Conservation (phyloP, 2,113 vertebrate species). For the Notothenia coriiceps region DNA sequence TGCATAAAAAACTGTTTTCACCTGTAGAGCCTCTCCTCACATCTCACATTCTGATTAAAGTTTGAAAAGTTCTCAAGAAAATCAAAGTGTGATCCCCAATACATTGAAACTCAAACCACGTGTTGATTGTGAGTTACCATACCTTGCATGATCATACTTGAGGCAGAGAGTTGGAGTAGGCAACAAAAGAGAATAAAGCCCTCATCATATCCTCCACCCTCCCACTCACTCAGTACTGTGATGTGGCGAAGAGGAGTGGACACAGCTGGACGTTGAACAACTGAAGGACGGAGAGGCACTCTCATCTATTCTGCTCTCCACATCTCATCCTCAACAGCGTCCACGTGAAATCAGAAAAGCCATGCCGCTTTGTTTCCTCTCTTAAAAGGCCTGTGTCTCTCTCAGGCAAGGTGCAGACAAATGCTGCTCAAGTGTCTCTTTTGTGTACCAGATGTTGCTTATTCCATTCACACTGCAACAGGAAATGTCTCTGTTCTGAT, state of each 20-base stretch:
- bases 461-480: not conserved
- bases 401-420: conserved; percentile 5
- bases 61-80: not conserved
- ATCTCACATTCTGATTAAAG: too few species aligned
- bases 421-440: conserved; percentile 4
- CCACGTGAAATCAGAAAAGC: conserved; percentile 23
- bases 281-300: conserved; percentile 30
- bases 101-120: not conserved
- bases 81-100: not conserved
- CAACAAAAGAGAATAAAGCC: conserved; percentile 1
- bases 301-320: conserved; percentile 21
- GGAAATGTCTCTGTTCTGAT: not conserved
- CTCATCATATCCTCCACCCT: conserved; percentile 17
- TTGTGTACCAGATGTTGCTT: not conserved
- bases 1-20: too few species aligned
- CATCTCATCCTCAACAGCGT: not conserved
- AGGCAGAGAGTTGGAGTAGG: not conserved
- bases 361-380: conserved; percentile 16
- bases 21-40: too few species aligned
- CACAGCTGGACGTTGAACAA: conserved; percentile 52
- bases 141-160: not conserved
- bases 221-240: not conserved
- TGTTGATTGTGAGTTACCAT: conserved; percentile 4
- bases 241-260: conserved; percentile 40
- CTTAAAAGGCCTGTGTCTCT: conserved; percentile 18